These are phyloP conservation scores for Rallus limicola DNA, from an alignment of 2,113 vertebrate species.

Conservation along the genomic window DNA sequence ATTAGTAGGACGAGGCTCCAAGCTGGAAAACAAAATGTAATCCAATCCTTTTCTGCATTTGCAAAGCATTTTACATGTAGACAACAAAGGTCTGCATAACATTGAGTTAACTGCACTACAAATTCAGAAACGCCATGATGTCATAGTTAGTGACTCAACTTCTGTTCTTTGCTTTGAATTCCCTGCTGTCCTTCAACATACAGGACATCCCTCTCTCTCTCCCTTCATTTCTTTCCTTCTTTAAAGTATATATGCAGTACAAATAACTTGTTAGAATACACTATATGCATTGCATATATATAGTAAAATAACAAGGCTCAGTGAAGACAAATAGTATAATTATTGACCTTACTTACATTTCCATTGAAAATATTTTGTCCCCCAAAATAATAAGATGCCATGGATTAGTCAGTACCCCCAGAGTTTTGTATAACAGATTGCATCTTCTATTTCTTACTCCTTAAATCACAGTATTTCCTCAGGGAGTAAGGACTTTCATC, in stretches of 20 bases:
- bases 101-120: background rate
- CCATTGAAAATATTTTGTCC: background rate
- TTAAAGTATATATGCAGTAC: background rate
- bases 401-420: background rate
- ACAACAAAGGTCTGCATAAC: background rate
- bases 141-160: background rate
- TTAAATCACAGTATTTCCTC: background rate
- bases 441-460: background rate
- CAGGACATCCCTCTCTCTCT: accelerated
- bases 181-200: background rate
- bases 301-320: background rate
- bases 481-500: background rate
- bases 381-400: background rate
- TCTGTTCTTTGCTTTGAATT: background rate
- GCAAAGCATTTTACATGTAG: background rate
- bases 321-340: background rate
- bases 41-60: background rate
- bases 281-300: background rate
- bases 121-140: background rate
- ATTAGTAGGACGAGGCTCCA: background rate
- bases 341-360: background rate
- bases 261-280: background rate
- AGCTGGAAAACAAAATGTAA: background rate
- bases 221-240: background rate
- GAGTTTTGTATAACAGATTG: background rate